These are phyloP conservation scores for Rhagium mordax DNA, from an alignment of 2,888 invertebrate genomes.

Conservation along the genomic window DNA sequence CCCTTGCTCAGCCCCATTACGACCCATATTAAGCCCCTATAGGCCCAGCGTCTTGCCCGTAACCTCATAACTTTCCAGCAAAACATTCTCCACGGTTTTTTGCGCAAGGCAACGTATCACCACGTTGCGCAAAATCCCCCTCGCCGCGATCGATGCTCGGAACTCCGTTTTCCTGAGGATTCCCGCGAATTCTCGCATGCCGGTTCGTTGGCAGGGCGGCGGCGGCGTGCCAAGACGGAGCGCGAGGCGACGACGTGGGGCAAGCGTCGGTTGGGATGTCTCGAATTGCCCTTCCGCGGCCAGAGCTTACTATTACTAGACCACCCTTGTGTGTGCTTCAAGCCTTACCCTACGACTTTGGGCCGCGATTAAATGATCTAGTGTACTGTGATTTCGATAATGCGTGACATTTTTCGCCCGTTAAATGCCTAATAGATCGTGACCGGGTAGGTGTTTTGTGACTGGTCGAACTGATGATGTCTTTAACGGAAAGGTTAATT, in stretches of 20 bases:
- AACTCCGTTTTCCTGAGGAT: constrained; percentile 46
- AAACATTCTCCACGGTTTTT: constrained; percentile 30
- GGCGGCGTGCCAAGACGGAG: neutral
- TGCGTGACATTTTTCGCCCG: constrained; percentile 30
- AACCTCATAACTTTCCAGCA: constrained; percentile 33
- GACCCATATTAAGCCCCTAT: constrained; percentile 23
- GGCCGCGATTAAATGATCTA: constrained; percentile 26
- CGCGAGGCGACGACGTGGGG: neutral
- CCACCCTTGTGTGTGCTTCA: constrained; percentile 23
- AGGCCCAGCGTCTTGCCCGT: constrained; percentile 37
- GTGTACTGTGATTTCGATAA: constrained; percentile 39
- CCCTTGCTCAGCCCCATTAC: constrained; percentile 1
- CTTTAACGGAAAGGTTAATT: neutral
- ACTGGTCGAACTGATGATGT: neutral
- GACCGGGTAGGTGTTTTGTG: constrained; percentile 9
- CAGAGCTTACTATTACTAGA: constrained; percentile 17
- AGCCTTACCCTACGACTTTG: constrained; percentile 25
- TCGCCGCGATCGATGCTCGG: constrained; percentile 50
- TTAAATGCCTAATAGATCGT: neutral
- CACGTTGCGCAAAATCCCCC: constrained; percentile 55
- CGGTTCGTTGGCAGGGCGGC: constrained; percentile 1
- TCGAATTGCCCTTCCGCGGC: constrained; percentile 9
- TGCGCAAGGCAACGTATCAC: constrained; percentile 37
- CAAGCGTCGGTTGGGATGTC: neutral
- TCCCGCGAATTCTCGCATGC: constrained; percentile 34